Conservation (phyloP, 2,113 vertebrate genomes). For the Petromus typicus region DNA sequence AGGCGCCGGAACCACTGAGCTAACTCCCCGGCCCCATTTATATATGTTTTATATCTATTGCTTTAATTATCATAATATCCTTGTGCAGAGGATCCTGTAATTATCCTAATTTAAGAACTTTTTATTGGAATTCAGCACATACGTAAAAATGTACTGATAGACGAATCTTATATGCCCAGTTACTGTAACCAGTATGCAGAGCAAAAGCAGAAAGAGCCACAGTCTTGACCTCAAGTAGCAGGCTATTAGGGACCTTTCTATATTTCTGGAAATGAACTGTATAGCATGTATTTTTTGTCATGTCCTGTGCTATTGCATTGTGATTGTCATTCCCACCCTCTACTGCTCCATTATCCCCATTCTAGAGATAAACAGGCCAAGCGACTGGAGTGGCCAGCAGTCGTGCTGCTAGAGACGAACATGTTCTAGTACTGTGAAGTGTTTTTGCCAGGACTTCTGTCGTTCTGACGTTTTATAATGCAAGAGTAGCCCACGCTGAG, state of each 20-base stretch:
- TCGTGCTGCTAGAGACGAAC: background rate
- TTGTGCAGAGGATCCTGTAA: conserved; percentile 37
- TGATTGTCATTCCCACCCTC: background rate
- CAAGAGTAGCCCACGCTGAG: too few species aligned
- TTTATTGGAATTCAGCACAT: background rate
- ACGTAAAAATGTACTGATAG: background rate
- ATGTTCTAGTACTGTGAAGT: background rate
- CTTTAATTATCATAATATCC: background rate
- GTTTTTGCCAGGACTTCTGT: background rate
- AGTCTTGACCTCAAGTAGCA: background rate
- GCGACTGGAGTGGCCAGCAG: background rate
- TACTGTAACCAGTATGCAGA: background rate
- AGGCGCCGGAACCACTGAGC: too few species aligned
- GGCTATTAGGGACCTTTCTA: background rate
- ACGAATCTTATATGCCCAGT: background rate
- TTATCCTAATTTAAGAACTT: background rate
- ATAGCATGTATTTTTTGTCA: background rate
- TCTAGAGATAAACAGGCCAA: background rate
- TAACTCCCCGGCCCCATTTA: too few species aligned
- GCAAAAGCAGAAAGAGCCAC: background rate
- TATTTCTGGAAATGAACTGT: conserved; percentile 10
- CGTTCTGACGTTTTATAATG: background rate
- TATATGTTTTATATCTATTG: conserved; percentile 37
- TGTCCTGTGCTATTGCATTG: background rate
- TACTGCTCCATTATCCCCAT: background rate